Evolutionary conservation across 2,797 vertebrate genomes (phyloP), one percentile per base, ranked within the genome.

Genomic region (Hippoglossus hippoglossus): DNA sequence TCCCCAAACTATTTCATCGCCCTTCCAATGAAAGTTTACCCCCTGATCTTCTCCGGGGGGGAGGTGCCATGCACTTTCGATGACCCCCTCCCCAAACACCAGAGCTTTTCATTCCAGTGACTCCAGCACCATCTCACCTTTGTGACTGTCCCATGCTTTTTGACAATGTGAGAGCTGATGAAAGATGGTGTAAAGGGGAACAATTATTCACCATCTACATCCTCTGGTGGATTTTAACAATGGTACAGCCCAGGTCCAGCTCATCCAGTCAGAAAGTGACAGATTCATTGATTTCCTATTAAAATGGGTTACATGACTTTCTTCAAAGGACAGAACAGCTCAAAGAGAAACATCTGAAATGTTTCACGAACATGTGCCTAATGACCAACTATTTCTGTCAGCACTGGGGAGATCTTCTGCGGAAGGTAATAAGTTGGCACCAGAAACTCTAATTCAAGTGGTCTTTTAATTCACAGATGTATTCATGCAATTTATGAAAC

Each of bases 41-140:
- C 36, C 13, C 21, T 44, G 73, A 79, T 79, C 86, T 63, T 26
- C 7, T 34, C 70, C 69, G 13, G 63, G 46, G 60, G 54, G 85
- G 82, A 85, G 75, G 46, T 76, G 77, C 59, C 67, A 46, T 81
- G 81, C 63, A 89, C 89, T 91, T 76, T 82, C 44, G 53, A 67
- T 88, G 89, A 91, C 69, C 89, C 59, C 24, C 19, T 60, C 13
- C 39, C 24, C 21, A 36, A 72, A 34, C n/a, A 54, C 28, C 46
- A 11, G 41, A 31, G 55, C 41, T 53, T 31, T 58, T 63, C 53
- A 49, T 39, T 46, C 63, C 68, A 41, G 12, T 25, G 31, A 70
- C 54, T 25, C 50, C 18, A 5, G 53, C 78, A n/a, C 19, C 7
- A 39, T 73, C 63, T 26, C 67, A 68, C 77, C 80, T 82, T 54